Conservation (phyloP, 2,888 invertebrate genomes). For the Linyphia triangularis region DNA sequence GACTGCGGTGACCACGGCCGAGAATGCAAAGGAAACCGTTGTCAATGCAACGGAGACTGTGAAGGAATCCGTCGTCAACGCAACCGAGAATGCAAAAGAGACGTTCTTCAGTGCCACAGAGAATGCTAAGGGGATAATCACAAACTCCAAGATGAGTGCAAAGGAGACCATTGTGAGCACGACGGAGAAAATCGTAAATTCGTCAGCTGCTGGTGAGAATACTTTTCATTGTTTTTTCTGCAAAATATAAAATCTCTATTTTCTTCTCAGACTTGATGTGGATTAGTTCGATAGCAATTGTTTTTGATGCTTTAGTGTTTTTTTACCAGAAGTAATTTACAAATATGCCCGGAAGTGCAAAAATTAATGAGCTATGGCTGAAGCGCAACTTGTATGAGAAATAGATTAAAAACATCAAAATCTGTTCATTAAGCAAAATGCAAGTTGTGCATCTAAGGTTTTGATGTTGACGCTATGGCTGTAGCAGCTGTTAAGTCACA, state of each 20-base stretch:
- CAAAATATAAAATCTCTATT: background rate
- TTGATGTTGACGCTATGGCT: too few relatives aligned
- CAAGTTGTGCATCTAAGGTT: too few relatives aligned
- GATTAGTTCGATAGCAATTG: background rate
- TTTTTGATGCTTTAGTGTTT: background rate
- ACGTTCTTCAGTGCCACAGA: constrained; percentile 58
- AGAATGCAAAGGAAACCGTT: constrained; percentile 63
- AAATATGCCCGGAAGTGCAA: too few relatives aligned
- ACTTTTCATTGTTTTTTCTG: background rate
- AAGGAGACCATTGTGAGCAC: constrained; percentile 63
- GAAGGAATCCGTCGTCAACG: constrained; percentile 48
- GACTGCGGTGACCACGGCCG: constrained; percentile 35
- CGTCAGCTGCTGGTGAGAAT: constrained; percentile 37
- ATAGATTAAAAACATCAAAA: too few relatives aligned
- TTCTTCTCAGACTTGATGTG: background rate
- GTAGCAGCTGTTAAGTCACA: too few relatives aligned
- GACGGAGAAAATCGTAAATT: constrained; percentile 49
- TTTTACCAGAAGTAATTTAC: too few relatives aligned
- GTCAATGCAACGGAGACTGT: constrained; percentile 46
- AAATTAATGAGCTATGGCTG: too few relatives aligned
- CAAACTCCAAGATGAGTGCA: constrained; percentile 52
- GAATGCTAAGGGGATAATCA: constrained; percentile 44
- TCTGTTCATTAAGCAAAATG: too few relatives aligned
- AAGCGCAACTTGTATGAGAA: too few relatives aligned
- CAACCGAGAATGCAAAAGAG: constrained; percentile 62